phyloP scores from a whole-genome alignment of 2,797 vertebrate species.

The Brotula barbata region DNA sequence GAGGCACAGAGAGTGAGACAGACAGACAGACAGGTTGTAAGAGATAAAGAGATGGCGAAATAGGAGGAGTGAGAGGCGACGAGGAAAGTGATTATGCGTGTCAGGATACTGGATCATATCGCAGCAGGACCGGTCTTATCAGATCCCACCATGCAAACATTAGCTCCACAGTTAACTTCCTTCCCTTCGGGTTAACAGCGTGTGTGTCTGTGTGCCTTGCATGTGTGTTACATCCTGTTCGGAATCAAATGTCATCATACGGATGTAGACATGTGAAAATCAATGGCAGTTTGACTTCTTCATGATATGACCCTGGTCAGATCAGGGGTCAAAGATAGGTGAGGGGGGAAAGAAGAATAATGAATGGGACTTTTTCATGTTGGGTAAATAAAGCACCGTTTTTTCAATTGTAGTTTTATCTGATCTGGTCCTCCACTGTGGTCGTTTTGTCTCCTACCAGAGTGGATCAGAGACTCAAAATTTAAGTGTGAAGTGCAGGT shows the following conservation, averaged over 20 bases:
- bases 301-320: conserved; percentile 9
- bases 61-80: background rate
- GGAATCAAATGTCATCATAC: conserved; percentile 38
- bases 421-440: too few species aligned
- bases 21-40: background rate
- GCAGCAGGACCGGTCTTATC: conserved; percentile 50
- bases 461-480: too few species aligned
- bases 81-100: conserved; percentile 1
- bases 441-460: too few species aligned
- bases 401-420: too few species aligned
- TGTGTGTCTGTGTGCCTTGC: conserved; percentile 11
- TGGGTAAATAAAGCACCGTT: too few species aligned
- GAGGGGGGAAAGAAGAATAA: background rate
- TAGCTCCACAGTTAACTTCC: conserved; percentile 48
- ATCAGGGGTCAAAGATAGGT: conserved; percentile 14
- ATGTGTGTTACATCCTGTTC: conserved; percentile 33
- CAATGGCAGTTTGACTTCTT: too few species aligned
- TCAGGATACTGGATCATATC: conserved; percentile 62
- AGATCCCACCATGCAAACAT: conserved; percentile 63
- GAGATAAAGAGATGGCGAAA: conserved; percentile 1
- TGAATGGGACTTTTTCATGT: too few species aligned
- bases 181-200: conserved; percentile 22
- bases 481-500: too few species aligned
- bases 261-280: background rate
- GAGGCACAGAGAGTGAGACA: conserved; percentile 1